Conservation (phyloP, 2,113 vertebrate species). For the Antechinus flavipes region DNA sequence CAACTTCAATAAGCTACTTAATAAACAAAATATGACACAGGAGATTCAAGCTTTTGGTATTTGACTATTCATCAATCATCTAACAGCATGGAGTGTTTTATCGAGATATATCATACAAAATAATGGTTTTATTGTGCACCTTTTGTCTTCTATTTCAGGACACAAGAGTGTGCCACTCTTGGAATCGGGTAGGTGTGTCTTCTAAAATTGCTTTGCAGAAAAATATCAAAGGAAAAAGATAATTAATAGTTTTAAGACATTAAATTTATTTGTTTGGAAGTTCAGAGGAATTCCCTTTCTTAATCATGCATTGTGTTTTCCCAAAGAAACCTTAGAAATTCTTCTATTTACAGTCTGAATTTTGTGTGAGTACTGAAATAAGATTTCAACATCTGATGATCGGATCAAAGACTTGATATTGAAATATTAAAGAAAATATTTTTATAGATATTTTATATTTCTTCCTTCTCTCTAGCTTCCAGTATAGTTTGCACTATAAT, state of each 20-base stretch:
- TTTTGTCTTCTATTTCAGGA: neutral
- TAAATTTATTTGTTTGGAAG: conserved; percentile 54
- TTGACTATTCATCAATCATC: conserved; percentile 60
- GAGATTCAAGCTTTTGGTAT: neutral
- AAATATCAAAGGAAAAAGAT: conserved; percentile 18
- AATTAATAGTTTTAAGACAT: neutral
- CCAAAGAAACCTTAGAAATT: conserved; percentile 16
- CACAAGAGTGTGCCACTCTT: neutral
- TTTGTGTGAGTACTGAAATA: neutral
- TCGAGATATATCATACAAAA: conserved; percentile 4
- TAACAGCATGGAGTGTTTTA: conserved; percentile 43
- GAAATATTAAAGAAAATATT: conserved; percentile 36
- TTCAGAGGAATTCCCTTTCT: conserved; percentile 63
- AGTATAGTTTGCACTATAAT: neutral
- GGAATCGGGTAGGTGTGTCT: conserved; percentile 30
- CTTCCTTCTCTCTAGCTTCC: neutral
- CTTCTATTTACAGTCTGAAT: neutral
- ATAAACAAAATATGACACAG: conserved; percentile 20
- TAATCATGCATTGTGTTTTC: conserved; percentile 33
- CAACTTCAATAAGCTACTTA: conserved; percentile 51
- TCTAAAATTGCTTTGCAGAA: conserved; percentile 36
- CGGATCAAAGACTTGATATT: conserved; percentile 56
- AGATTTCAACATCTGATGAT: conserved; percentile 48
- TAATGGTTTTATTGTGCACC: conserved; percentile 21
- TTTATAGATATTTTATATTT: neutral